A percentile compares a stretch with the other conserved stretches of the same genome.
Conservation (phyloP, 2,888 invertebrate genomes). For the Acrobeloides nanus region DNA sequence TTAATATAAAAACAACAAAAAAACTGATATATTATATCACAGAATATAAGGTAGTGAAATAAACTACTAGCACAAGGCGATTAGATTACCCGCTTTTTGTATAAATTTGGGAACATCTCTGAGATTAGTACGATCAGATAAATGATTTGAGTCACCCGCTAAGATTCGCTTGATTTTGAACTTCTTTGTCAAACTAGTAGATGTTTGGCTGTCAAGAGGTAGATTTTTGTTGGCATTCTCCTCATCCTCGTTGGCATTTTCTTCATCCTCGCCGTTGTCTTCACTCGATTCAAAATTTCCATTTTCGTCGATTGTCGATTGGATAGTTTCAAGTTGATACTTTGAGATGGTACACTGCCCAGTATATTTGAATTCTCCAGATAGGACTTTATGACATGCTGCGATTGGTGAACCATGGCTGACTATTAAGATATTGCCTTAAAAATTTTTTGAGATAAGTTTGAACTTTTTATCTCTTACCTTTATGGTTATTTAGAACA, state of each 20-base stretch:
- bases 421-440: conserved; percentile 40
- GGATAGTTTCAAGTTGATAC: conserved; percentile 14
- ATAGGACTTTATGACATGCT: conserved; percentile 35
- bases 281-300: conserved; percentile 5
- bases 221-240: conserved; percentile 7
- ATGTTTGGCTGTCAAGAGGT: too few relatives aligned
- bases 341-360: conserved; percentile 38
- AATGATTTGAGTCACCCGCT: conserved; percentile 23
- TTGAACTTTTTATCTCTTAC: conserved; percentile 2
- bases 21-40: not conserved
- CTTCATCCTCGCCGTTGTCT: conserved; percentile 6
- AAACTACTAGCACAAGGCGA: too few relatives aligned
- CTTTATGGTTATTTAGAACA: conserved; percentile 24
- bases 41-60: too few relatives aligned
- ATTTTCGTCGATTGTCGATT: conserved; percentile 9
- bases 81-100: too few relatives aligned
- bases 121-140: conserved; percentile 23
- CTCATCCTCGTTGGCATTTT: conserved; percentile 10
- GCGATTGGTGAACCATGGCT: conserved; percentile 48
- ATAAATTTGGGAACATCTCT: too few relatives aligned
- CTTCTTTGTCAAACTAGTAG: too few relatives aligned
- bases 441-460: conserved; percentile 1
- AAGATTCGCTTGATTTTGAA: conserved; percentile 15
- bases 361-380: conserved; percentile 36
- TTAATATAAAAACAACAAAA: conserved; percentile 6